These are phyloP conservation scores for Aphaenogaster rudis DNA, from an alignment of 1,140 invertebrate species.

Conservation along the genomic window DNA sequence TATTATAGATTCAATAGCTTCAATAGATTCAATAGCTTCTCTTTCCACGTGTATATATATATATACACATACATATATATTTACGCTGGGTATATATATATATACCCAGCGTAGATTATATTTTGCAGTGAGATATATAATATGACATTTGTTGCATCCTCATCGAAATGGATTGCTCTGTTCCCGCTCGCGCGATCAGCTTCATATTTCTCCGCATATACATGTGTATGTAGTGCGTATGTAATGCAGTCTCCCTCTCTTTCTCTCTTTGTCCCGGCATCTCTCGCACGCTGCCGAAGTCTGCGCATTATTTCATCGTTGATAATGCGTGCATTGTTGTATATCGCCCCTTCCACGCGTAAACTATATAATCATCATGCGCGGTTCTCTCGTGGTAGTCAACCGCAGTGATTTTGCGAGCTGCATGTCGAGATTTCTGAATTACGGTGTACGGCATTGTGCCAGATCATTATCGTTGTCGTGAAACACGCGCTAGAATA, in stretches of 20 bases:
- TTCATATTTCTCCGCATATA: slow-evolving; percentile 29
- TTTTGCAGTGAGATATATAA: not conserved
- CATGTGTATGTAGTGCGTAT: not conserved
- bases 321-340: not conserved
- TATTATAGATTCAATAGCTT: slow-evolving; percentile 21
- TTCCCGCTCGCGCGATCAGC: slow-evolving; percentile 11
- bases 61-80: not conserved
- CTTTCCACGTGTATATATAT: not conserved
- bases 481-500: not conserved
- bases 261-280: not conserved
- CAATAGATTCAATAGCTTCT: slow-evolving; percentile 28
- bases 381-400: not conserved
- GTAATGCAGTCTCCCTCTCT: not conserved
- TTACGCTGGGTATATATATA: not conserved
- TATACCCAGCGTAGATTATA: not conserved
- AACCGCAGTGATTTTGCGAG: slow-evolving; percentile 23
- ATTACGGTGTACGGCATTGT: slow-evolving; percentile 5
- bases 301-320: slow-evolving; percentile 37
- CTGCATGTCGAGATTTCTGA: not conserved
- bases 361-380: slow-evolving; percentile 40
- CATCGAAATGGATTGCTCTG: slow-evolving; percentile 12
- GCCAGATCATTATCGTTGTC: slow-evolving; percentile 15
- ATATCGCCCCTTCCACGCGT: not conserved
- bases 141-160: slow-evolving; percentile 29
- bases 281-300: not conserved